Evolutionary conservation across 2,888 invertebrate genomes (phyloP), one percentile per base, ranked within the genome.

Genomic region (Pogonocherus hispidulus): DNA sequence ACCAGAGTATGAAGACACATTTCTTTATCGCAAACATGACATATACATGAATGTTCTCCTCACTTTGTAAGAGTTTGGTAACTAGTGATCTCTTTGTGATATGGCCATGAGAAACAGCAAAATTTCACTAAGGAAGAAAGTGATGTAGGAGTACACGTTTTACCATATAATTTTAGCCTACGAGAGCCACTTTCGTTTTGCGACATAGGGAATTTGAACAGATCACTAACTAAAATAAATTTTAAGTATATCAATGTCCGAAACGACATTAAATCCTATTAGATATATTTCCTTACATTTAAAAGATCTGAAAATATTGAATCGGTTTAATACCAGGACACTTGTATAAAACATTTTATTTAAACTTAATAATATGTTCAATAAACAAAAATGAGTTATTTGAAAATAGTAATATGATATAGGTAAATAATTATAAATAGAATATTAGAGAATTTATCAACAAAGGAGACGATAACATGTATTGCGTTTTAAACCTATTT

Each of bases 41-140:
- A 27, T 18, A 52, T 20, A 22, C 19, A 16, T 35, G 19, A 54
- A 16, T 35, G 35, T 52, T 49, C 22, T 35, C 64, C 49, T 20
- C 19, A 41, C 56, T 64, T 64, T 49, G 22, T 23, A n/a, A 59
- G 27, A 46, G 63, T 47, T 49, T 22, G 52, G 18, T 54, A 47
- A 51, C 18, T 52, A 64, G 65, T 66, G 66, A 41, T 27, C 49
- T 14, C 55, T 27, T 35, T 35, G 14, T 23, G 20, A 22, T 8
- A 23, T 11, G 20, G 20, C 51, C 14, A 23, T 66, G 41, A 66
- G 55, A 41, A 55, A 41, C 52, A 49, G n/a, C 47, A 66, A 67
- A 74, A 73, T 76, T 76, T 76, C 74, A 74, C 73, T 67, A 16
- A 41, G 14, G 64, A 78, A 68, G 78, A 78, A 78, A 78, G 78